Base-by-base conservation (phyloP, 1,140 invertebrate genomes). In the Mylabris phalerata region DNA sequence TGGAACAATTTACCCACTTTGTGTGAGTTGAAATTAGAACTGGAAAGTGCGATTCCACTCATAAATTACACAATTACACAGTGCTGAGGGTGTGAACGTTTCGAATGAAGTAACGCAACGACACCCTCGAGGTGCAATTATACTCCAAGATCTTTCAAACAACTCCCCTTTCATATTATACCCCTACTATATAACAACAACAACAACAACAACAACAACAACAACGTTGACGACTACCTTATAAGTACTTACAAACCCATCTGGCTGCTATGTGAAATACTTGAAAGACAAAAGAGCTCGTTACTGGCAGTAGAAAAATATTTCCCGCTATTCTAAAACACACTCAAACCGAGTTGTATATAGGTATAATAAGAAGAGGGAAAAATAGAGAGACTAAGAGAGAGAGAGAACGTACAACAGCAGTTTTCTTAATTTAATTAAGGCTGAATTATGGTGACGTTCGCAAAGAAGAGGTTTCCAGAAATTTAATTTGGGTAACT, bases 381-480 rank as follows among this genome's bases (percentile, higher is more conserved):
- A 32, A 32, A 32, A 32, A 7, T 32, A 32, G 1, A 19, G 19
- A 19, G 19, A 19, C 19, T 32, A 32, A 32, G 32, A 32, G 32
- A 32, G 7, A 32, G 32, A 32, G 49, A 52, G 55, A 48, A 54
- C 64, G 7, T 5, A 39, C 55, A 32, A 19, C 1, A 61, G 62
- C 55, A 61, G 62, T 66, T 67, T 68, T 68, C 67, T 68, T 68
- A 66, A 68, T 68, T 68, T 68, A 68, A 68, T 68, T 68, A 65
- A 62, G 59, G 48, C 60, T 65, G 63, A 68, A 62, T 68, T 68
- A 68, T 66, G 62, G 62, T 48, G 44, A 59, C 58, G 60, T 51
- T 64, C 59, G 56, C 50, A 52, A 52, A 49, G 48, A 55, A 51
- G 57, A 56, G 52, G 57, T 60, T 57, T 63, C 32, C 48, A 61